Evolutionary conservation across 2,113 vertebrate species (phyloP), one percentile per base, ranked within the genome.

Genomic region (Nibea albiflora): DNA sequence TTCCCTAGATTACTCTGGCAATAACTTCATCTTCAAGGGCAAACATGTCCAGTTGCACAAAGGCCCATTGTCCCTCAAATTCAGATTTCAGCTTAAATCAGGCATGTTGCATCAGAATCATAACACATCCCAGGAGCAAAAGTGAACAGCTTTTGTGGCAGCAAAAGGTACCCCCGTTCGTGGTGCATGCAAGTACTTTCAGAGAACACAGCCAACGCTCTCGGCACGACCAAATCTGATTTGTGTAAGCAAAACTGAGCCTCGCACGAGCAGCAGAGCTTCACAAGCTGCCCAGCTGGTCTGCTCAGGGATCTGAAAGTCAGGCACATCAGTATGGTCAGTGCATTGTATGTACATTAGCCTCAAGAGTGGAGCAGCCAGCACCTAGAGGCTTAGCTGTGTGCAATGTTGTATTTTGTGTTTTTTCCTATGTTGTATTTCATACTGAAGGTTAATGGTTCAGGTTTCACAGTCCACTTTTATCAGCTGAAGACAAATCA

Each of bases 201-300:
- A 73, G 54, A 49, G 22, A 67, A 49, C 61, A 65, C 11, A 57
- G 71, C 28, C 71, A 11, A 56, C 31, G 57, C 14, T 61, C 62
- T 22, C 11, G 1, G 56, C 10, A 42, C 1, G 39, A 35, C 70
- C 56, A 65, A 54, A 73, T 76, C 66, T 82, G 61, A 46, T 81
- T 46, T 64, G 39, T 73, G 62, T 31, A 72, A 68, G 58, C 49
- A 77, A 67, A 67, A 44, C 72, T 11, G 56, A 81, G 65, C 42
- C 54, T 49, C 7, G n/a, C 63, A 19, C n/a, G 11, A 82, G 66
- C 61, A 72, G 61, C 58, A 69, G 78, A 73, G 61, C 78, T 80
- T 80, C 73, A 81, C 71, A 50, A 50, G 68, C 72, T 73, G 50
- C 39, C 81, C 82, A 79, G 75, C 75, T 84, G 80, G 46, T 76